Percentiles rank a stretch among this genome's conserved stretches.
Evolutionary conservation across 1,140 invertebrate species (phyloP).

Genomic region (Diorhabda sublineata): DNA sequence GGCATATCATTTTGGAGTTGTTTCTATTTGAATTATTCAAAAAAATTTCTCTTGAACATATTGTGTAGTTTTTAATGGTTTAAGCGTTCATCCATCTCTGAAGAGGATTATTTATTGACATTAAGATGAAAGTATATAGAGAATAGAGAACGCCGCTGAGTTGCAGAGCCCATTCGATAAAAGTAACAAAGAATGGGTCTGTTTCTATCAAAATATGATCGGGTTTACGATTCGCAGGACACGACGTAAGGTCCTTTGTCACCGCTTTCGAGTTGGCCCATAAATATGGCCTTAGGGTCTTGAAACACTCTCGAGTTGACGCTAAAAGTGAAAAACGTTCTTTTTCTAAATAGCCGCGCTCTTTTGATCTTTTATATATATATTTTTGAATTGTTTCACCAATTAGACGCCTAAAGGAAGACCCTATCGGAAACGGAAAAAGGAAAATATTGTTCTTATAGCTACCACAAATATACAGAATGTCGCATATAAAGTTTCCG

Average conservation of each 20-base stretch:
- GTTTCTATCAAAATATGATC: slow-evolving; percentile 23
- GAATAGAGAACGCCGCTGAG: background rate
- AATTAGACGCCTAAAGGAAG: slow-evolving; percentile 1
- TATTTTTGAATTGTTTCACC: background rate
- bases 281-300: slow-evolving; percentile 17
- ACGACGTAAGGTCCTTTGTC: slow-evolving; percentile 21
- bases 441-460: too few relatives aligned
- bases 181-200: slow-evolving; percentile 19
- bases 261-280: slow-evolving; percentile 11
- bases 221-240: slow-evolving; percentile 21
- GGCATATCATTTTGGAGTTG: too few relatives aligned
- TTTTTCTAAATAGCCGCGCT: slow-evolving; percentile 15
- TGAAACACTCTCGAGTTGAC: slow-evolving; percentile 16
- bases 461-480: too few relatives aligned
- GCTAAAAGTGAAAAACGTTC: slow-evolving; percentile 23
- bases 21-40: too few relatives aligned
- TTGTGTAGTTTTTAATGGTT: too few relatives aligned
- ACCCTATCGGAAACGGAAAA: background rate
- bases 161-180: slow-evolving; percentile 13
- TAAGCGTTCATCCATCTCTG: too few relatives aligned
- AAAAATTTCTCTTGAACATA: too few relatives aligned
- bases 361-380: background rate
- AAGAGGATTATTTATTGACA: too few relatives aligned
- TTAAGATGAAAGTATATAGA: too few relatives aligned
- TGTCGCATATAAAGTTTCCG: too few relatives aligned